Base-by-base conservation (phyloP, 2,797 vertebrate genomes). In the Falco cherrug region DNA sequence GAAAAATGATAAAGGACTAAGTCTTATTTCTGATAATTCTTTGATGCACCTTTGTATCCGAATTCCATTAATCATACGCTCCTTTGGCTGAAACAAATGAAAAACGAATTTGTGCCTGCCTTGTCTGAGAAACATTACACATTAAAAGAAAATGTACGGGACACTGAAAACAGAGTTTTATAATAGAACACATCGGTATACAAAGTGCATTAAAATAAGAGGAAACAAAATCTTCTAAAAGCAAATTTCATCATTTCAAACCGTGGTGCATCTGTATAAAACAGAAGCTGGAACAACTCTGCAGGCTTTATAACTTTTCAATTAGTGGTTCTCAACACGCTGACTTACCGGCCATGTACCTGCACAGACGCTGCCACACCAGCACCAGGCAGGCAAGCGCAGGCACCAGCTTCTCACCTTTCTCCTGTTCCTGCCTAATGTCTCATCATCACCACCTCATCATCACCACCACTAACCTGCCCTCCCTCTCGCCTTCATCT, bases 301-400 rank as follows among this genome's bases (percentile, higher is more conserved):
- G 13, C 35, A 86, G 57, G 13, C 16, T 77, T 89, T 53, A 75
- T 82, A 83, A 43, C 43, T 31, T 82, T 79, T 41, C 63, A 43
- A 4, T 89, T 51, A 80, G 80, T 14, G 15, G 39, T 67, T 76
- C 48, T 80, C 41, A 67, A 59, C 35, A 47, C 0, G 2, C 48
- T 2, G 1, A 84, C 56, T 74, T 78, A 54, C 19, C 14, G 14
- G 47, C 0, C 0, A 8, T 71, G 31, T 1, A n/a, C 0, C 5
- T 9, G 28, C 53, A n/a, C 28, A 77, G 53, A 59, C 76, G 37
- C 19, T 35, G 37, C 16, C 45, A 28, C 50, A 54, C 18, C 50
- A 16, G 37, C 50, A 79, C 18, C 61, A 92, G 64, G n/a, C 16
- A 65, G 28, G 50, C 39, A 93, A 69, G 54, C 0, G 1, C 84